Conservation (phyloP, 53 echinoderm and acorn worm species). For the Zoroaster sp. region DNA sequence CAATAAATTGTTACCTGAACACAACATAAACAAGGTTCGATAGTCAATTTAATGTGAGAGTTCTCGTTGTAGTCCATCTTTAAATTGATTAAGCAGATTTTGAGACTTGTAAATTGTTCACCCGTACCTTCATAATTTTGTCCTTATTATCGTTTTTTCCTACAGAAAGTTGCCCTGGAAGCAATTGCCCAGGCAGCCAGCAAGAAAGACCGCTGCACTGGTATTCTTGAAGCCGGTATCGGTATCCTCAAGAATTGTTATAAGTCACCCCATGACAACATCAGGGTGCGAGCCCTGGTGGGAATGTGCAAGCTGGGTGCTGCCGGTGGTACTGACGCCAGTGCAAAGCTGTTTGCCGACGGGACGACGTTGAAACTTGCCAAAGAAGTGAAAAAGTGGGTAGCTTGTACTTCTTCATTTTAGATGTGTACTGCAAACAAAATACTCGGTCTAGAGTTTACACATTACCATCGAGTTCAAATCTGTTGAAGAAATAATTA, state of each 20-base stretch:
- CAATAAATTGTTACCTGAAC: too few relatives aligned
- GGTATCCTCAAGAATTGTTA: conserved; percentile 84
- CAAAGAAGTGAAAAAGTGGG: conserved; percentile 82
- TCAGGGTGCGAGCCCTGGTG: conserved; percentile 90
- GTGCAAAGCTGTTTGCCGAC: conserved; percentile 76
- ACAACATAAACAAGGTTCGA: too few relatives aligned
- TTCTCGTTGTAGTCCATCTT: too few relatives aligned
- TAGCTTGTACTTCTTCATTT: not conserved
- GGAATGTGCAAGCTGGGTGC: conserved; percentile 95
- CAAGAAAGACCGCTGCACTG: conserved; percentile 91
- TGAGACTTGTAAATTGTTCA: too few relatives aligned
- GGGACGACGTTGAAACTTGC: conserved; percentile 82
- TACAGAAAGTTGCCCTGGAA: conserved; percentile 87
- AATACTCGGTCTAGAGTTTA: too few relatives aligned
- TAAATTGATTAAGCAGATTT: too few relatives aligned
- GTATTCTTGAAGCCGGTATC: conserved; percentile 75
- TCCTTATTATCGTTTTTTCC: not conserved
- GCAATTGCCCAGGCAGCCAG: conserved; percentile 89
- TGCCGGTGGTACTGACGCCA: conserved; percentile 86
- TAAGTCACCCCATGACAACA: conserved; percentile 77
- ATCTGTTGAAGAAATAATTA: too few relatives aligned
- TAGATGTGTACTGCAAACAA: not conserved
- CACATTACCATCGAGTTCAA: too few relatives aligned
- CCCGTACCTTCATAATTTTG: too few relatives aligned
- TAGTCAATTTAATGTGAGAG: too few relatives aligned